These are phyloP conservation scores for Buteo buteo DNA, from an alignment of 2,113 vertebrate species.

Conservation along the genomic window DNA sequence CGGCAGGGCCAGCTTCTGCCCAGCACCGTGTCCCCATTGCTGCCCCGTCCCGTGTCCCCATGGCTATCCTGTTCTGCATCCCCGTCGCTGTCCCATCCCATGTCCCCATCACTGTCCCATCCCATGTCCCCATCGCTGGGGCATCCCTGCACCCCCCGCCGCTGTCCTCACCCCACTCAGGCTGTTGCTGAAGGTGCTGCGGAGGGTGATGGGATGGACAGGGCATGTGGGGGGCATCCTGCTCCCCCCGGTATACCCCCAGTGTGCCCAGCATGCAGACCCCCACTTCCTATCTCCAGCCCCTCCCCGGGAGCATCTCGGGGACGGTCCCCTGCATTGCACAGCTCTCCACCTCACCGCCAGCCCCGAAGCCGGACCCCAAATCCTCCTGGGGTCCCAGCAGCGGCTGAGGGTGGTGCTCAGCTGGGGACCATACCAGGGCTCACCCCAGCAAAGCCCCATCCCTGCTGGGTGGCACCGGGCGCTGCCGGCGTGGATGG, in stretches of 20 bases:
- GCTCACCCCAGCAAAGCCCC: not conserved
- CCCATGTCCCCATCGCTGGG: accelerated
- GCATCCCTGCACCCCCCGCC: not conserved
- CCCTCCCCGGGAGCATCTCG: accelerated
- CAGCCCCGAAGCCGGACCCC: accelerated
- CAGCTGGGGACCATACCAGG: accelerated
- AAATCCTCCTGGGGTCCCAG: not conserved
- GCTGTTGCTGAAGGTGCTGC: not conserved
- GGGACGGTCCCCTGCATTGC: accelerated
- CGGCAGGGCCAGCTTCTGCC: not conserved
- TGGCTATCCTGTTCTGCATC: not conserved
- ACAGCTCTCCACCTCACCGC: not conserved
- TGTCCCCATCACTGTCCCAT: too few relatives aligned
- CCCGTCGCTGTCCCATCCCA: not conserved
- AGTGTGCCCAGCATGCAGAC: not conserved
- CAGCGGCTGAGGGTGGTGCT: not conserved
- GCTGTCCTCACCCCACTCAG: accelerated
- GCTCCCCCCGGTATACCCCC: not conserved
- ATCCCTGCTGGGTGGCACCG: not conserved
- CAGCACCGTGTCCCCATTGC: accelerated
- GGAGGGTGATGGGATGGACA: accelerated
- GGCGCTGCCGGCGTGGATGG: not conserved
- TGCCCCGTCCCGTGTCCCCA: not conserved
- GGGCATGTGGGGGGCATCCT: not conserved
- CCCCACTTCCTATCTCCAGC: too few relatives aligned